Evolutionary conservation across 2,113 vertebrate species (phyloP).

Genomic region (Prionailurus bengalensis): DNA sequence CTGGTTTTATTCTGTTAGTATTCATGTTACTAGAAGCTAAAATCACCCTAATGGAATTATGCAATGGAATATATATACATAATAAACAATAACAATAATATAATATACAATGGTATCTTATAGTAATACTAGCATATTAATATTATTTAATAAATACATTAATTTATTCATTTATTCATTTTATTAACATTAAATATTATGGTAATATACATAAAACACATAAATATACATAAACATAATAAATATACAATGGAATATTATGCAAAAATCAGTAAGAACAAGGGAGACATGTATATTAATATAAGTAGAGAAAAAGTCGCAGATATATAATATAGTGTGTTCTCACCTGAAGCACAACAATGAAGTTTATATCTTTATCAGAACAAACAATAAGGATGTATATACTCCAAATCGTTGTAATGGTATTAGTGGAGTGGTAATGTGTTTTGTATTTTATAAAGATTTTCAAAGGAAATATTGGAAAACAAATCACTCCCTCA

Average conservation of each 20-base stretch:
- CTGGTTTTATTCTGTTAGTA: constrained; percentile 20
- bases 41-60: neutral
- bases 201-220: too few relatives aligned
- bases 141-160: too few relatives aligned
- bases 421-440: neutral
- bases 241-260: neutral
- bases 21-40: constrained; percentile 1
- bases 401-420: neutral
- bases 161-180: too few relatives aligned
- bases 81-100: too few relatives aligned
- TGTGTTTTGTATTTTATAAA: neutral
- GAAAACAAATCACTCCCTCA: constrained; percentile 23
- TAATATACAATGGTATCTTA: too few relatives aligned
- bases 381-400: neutral
- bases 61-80: neutral
- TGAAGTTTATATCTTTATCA: neutral
- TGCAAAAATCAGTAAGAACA: neutral
- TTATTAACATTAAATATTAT: too few relatives aligned
- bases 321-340: neutral
- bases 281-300: neutral
- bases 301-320: neutral
- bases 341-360: neutral
- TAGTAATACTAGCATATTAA: too few relatives aligned
- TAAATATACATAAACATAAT: too few relatives aligned
- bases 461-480: constrained; percentile 35